Evolutionary conservation across 2,888 invertebrate genomes (phyloP).

Genomic region (Myopa tessellatipennis): DNA sequence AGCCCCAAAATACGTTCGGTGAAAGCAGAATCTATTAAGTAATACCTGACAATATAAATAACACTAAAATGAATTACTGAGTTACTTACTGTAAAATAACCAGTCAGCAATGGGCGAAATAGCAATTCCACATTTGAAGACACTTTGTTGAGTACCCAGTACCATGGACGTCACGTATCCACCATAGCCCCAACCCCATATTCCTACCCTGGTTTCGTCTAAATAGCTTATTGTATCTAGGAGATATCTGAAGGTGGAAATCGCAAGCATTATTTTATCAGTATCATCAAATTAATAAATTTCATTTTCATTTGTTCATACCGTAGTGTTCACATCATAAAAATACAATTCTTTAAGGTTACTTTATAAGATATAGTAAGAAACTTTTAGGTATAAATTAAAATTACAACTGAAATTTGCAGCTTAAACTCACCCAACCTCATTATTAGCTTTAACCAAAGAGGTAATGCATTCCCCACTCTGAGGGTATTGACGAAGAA

Average conservation of each 20-base stretch:
- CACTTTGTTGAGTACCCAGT: constrained; percentile 85
- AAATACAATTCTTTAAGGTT: too few species aligned
- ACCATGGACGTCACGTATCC: constrained; percentile 95
- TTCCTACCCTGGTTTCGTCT: constrained; percentile 87
- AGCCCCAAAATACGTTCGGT: constrained; percentile 93
- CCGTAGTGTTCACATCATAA: too few species aligned
- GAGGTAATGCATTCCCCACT: too few species aligned
- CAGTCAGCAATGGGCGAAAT: constrained; percentile 96
- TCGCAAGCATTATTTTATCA: too few species aligned
- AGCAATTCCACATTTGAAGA: constrained; percentile 92
- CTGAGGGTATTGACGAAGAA: too few species aligned
- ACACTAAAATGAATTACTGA: not conserved
- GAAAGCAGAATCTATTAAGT: constrained; percentile 87
- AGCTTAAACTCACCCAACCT: too few species aligned
- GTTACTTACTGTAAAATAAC: constrained; percentile 89
- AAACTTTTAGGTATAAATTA: too few species aligned
- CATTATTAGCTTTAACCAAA: too few species aligned
- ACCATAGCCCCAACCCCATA: constrained; percentile 97
- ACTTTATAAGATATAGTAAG: too few species aligned
- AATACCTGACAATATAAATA: not conserved
- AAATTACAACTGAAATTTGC: too few species aligned
- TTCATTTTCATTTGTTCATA: too few species aligned
- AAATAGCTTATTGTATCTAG: constrained; percentile 84
- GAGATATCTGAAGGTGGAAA: constrained; percentile 73
- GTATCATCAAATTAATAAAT: too few species aligned